These are phyloP conservation scores for Phalacrocorax brasilianus DNA, from an alignment of 2,113 vertebrate genomes.

Conservation along the genomic window DNA sequence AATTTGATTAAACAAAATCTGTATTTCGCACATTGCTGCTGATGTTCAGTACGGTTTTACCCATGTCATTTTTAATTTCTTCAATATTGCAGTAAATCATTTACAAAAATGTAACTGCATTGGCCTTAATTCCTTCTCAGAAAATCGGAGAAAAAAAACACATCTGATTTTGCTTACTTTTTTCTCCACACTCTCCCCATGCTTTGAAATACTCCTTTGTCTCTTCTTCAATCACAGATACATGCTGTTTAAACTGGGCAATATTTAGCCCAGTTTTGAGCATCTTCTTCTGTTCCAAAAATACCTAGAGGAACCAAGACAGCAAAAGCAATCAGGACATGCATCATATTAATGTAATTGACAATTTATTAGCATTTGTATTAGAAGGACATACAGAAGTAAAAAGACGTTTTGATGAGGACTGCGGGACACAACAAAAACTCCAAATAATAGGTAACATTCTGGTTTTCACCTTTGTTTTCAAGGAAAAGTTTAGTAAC, in stretches of 20 bases:
- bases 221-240: conserved; percentile 91
- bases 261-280: conserved; percentile 94
- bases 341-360: neutral
- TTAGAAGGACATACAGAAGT: neutral
- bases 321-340: neutral
- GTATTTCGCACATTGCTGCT: neutral
- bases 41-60: neutral
- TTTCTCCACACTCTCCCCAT: conserved; percentile 92
- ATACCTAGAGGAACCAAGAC: conserved; percentile 75
- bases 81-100: neutral
- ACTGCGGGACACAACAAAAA: neutral
- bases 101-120: neutral
- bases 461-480: neutral
- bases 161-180: conserved; percentile 76
- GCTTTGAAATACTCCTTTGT: conserved; percentile 89
- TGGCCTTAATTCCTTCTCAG: neutral
- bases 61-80: neutral
- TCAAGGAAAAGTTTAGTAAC: neutral
- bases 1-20: neutral
- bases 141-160: neutral
- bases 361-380: neutral
- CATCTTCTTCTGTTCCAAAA: conserved; percentile 99
- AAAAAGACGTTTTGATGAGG: neutral
- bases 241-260: conserved; percentile 86
- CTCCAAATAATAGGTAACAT: neutral